Percentiles rank a stretch among this genome's conserved stretches.
Evolutionary conservation across 2,113 vertebrate species (phyloP).

Genomic region (Microcebus ravelobensis): DNA sequence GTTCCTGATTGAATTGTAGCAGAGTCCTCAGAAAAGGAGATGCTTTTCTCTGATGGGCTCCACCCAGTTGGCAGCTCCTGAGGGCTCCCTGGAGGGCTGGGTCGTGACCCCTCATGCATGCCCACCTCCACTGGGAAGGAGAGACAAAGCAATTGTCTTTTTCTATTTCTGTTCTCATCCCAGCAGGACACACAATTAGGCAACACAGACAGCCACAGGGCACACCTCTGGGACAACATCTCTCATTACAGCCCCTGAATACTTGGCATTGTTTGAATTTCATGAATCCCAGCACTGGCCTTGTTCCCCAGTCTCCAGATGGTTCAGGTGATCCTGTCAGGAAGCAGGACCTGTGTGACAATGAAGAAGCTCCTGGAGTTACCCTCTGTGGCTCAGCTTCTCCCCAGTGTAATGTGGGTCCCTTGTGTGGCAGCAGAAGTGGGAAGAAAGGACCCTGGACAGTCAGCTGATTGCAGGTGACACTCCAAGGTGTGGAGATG

Average conservation of each 20-base stretch:
- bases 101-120: fast-evolving
- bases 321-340: not conserved
- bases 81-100: not conserved
- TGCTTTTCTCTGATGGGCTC: not conserved
- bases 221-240: not conserved
- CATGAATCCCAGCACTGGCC: not conserved
- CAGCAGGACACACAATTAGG: not conserved
- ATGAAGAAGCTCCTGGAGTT: not conserved
- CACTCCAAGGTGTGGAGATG: not conserved
- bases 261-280: not conserved
- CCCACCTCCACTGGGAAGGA: not conserved
- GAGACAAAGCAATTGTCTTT: not conserved
- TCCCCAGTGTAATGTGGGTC: not conserved
- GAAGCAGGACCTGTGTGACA: not conserved
- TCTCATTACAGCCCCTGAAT: not conserved
- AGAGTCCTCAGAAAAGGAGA: not conserved
- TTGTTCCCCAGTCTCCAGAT: not conserved
- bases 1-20: not conserved
- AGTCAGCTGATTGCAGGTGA: not conserved
- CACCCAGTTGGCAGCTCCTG: not conserved
- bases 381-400: not conserved
- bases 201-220: not conserved
- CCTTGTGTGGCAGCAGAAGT: not conserved
- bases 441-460: not conserved
- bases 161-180: not conserved